phyloP scores from a whole-genome alignment of 1,140 invertebrate genomes.

The Drosophila navojoa region DNA sequence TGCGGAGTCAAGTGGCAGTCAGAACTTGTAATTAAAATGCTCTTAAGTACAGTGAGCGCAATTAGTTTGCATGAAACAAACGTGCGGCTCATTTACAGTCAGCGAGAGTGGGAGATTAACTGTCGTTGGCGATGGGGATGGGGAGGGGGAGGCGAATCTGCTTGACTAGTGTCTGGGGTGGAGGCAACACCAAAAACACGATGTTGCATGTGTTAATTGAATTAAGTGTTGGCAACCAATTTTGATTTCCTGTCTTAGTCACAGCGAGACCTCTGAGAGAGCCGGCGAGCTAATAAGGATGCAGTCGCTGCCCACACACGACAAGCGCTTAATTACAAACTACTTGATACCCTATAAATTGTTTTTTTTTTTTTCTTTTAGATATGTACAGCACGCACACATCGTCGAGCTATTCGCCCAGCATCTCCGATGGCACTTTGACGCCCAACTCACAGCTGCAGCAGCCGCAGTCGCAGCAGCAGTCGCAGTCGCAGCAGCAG shows the following conservation, averaged over 20 bases:
- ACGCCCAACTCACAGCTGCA: constrained; percentile 76
- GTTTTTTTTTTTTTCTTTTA: constrained; percentile 39
- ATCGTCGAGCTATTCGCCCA: constrained; percentile 82
- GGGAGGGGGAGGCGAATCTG: neutral
- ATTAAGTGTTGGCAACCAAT: constrained; percentile 61
- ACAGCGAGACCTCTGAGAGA: constrained; percentile 23
- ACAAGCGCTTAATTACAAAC: constrained; percentile 41
- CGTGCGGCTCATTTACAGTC: constrained; percentile 59
- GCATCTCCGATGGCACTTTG: constrained; percentile 79
- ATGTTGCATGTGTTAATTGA: constrained; percentile 71
- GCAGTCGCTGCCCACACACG: constrained; percentile 67
- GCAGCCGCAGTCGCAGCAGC: constrained; percentile 27
- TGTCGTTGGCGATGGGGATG: neutral
- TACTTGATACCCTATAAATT: neutral
- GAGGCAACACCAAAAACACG: constrained; percentile 60
- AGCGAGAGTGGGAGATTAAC: neutral
- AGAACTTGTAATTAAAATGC: constrained; percentile 70
- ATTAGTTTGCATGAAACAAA: constrained; percentile 80
- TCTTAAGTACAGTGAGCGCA: constrained; percentile 74
- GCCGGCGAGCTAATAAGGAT: constrained; percentile 71
- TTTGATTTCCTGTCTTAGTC: constrained; percentile 76
- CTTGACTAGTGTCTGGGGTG: constrained; percentile 45
- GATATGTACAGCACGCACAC: constrained; percentile 83
- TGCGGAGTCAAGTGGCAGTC: constrained; percentile 49
- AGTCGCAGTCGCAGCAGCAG: neutral